Percentiles rank a stretch among this genome's conserved stretches.
These are phyloP conservation scores for Arctopsyche grandis DNA, from an alignment of 1,140 invertebrate genomes.

Conservation along the genomic window DNA sequence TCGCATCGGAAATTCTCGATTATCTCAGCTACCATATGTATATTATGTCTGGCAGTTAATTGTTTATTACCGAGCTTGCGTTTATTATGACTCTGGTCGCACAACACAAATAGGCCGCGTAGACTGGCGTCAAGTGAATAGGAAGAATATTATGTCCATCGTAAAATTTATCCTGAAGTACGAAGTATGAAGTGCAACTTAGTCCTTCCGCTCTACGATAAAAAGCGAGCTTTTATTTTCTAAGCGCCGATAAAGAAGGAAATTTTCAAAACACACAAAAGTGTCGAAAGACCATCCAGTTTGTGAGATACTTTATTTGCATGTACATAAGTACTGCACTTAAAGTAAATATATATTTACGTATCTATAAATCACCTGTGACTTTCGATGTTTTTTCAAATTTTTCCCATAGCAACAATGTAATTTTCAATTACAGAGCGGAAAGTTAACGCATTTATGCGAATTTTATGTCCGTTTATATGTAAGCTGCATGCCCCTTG, in stretches of 20 bases:
- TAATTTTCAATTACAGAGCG: constrained; percentile 42
- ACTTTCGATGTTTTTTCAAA: neutral
- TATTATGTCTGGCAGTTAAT: constrained; percentile 17
- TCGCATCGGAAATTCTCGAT: too few relatives aligned
- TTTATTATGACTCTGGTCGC: neutral
- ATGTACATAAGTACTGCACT: too few relatives aligned
- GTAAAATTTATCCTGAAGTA: constrained; percentile 14
- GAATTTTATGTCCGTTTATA: constrained; percentile 19
- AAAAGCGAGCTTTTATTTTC: constrained; percentile 40
- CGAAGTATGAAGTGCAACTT: constrained; percentile 32
- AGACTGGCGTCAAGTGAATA: constrained; percentile 25
- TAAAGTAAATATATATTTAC: neutral
- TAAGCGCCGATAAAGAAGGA: constrained; percentile 21
- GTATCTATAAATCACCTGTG: too few relatives aligned
- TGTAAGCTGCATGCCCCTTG: neutral
- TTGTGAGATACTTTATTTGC: too few relatives aligned
- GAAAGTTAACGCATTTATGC: constrained; percentile 36
- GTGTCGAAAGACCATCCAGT: neutral
- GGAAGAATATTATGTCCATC: constrained; percentile 22
- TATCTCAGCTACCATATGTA: too few relatives aligned
- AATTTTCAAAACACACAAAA: constrained; percentile 2
- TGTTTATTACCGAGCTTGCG: constrained; percentile 28
- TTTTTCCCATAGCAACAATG: neutral
- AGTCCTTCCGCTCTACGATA: constrained; percentile 18
- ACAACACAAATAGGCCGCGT: neutral